phyloP scores from a whole-genome alignment of 2,113 vertebrate species.

The Myotis yumanensis region DNA sequence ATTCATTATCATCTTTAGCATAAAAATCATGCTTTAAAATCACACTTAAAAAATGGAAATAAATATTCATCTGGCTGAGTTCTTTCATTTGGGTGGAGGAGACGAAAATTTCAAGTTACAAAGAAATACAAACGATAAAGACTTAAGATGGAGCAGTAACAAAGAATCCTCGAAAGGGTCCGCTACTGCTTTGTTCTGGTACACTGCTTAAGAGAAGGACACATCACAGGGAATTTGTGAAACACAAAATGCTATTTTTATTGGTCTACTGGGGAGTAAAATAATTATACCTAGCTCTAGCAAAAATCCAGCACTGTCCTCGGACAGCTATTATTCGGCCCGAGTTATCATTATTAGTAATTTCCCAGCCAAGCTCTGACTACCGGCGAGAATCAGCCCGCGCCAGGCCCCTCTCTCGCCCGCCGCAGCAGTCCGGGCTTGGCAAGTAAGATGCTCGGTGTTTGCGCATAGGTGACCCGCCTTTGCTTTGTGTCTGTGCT shows the following conservation, averaged over 20 bases:
- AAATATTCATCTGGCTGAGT: neutral
- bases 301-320: neutral
- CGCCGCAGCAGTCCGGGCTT: neutral
- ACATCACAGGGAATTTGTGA: neutral
- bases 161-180: conserved; percentile 22
- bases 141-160: conserved; percentile 40
- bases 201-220: neutral
- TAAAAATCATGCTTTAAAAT: neutral
- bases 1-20: neutral
- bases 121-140: conserved; percentile 19
- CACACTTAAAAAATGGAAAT: neutral
- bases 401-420: neutral
- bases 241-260: neutral
- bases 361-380: neutral
- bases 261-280: conserved; percentile 12
- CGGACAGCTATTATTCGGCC: neutral
- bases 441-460: neutral
- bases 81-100: neutral
- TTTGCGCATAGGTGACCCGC: neutral
- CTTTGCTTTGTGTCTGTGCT: conserved; percentile 61
- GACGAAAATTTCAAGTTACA: neutral
- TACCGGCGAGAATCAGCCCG: neutral
- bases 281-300: neutral
- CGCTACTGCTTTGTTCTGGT: neutral
- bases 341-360: neutral